Percentiles rank a stretch among this genome's conserved stretches.
phyloP scores from a whole-genome alignment of 2,797 vertebrate genomes.

The Myotis myotis region DNA sequence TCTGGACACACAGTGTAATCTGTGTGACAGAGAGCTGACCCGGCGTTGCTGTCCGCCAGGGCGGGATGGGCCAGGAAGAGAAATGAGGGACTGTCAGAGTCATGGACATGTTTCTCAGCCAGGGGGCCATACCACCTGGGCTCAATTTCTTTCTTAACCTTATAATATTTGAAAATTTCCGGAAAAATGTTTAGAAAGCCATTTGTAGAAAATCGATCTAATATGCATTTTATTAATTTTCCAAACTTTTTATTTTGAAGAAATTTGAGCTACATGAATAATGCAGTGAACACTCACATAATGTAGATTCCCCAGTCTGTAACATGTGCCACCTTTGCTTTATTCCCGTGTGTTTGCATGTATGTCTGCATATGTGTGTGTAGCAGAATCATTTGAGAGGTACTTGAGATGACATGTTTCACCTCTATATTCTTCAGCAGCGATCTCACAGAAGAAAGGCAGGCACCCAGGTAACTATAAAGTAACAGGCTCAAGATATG shows the following conservation, averaged over 20 bases:
- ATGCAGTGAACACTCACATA: background rate
- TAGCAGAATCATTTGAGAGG: background rate
- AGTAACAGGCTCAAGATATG: background rate
- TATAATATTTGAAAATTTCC: background rate
- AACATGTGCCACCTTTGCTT: background rate
- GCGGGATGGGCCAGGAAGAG: background rate
- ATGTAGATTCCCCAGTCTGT: background rate
- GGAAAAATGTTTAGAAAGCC: background rate
- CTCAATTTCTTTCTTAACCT: background rate
- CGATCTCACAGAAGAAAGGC: background rate
- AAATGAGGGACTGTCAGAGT: background rate
- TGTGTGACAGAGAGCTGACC: background rate
- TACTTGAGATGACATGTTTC: background rate
- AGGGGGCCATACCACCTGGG: no score
- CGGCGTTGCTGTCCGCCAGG: background rate
- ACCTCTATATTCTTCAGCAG: background rate
- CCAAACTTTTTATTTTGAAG: background rate
- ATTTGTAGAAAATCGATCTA: background rate
- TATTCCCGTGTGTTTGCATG: background rate
- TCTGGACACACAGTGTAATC: background rate
- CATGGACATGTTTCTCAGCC: background rate
- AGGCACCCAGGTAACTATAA: background rate
- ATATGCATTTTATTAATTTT: background rate
- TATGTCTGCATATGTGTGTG: background rate
- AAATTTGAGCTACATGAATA: background rate